Conservation (phyloP, 2,797 vertebrate species). For the Meriones psammophilus region DNA sequence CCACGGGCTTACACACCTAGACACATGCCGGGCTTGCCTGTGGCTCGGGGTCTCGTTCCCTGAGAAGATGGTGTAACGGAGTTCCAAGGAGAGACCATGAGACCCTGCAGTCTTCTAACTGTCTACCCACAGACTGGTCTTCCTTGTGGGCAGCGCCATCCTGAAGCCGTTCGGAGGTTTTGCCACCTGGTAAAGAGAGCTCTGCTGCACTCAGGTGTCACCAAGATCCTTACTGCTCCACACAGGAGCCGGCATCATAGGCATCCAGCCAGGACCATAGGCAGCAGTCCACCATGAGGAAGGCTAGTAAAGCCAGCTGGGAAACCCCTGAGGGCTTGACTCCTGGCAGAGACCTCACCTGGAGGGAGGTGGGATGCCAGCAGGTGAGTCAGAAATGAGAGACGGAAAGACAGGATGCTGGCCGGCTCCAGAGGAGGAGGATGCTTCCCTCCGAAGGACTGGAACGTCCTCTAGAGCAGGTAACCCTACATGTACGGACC, state of each 20-base stretch:
- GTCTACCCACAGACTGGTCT: background rate
- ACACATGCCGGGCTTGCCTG: background rate
- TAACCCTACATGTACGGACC: accelerated
- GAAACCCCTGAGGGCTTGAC: background rate
- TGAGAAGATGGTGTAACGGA: background rate
- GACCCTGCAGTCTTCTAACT: accelerated
- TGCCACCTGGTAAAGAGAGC: background rate
- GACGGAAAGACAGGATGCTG: accelerated
- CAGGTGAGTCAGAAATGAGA: background rate
- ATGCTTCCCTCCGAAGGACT: background rate
- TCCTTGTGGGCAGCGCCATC: background rate
- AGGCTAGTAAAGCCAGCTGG: background rate
- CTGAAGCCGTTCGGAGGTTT: background rate
- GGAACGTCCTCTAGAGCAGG: background rate
- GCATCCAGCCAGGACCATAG: too few relatives aligned
- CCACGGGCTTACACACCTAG: accelerated
- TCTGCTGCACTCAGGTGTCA: background rate
- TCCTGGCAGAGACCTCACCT: background rate
- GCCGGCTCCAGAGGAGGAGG: too few relatives aligned
- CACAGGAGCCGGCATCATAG: background rate
- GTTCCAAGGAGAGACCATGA: background rate
- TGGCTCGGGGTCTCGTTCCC: background rate
- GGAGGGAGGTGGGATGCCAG: background rate
- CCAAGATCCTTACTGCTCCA: background rate
- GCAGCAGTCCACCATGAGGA: accelerated